Evolutionary conservation across 1,140 invertebrate genomes (phyloP), one percentile per base, ranked within the genome.

Genomic region (Drosophila ercepeae): DNA sequence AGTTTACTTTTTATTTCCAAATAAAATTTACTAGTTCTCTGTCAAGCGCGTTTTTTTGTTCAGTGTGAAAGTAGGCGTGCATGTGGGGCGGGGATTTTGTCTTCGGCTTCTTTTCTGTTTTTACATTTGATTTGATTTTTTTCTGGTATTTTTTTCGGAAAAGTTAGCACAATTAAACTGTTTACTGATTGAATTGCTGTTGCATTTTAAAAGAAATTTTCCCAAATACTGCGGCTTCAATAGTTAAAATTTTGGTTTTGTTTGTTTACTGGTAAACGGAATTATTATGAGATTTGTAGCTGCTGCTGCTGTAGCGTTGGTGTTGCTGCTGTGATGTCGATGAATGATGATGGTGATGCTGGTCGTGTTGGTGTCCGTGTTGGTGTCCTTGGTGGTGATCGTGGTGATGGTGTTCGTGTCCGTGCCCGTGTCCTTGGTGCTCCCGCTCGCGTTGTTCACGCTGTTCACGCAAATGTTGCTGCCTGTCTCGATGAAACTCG

Each of bases 201-300:
- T 67, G 64, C 70, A 73, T 57, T 71, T 75, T 53, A 59, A 86
- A 68, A 78, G 75, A 89, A 32, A 78, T 79, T 52, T 78, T 65
- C 68, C 81, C 86, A 89, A 78, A 71, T 14, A 42, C 69, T 75
- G 57, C 65, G 57, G 58, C 67, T 81, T 48, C 71, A 60, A 54
- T 70, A 65, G 27, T 50, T 57, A 27, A 29, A 72, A 27, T 54
- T 68, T 27, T 54, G 59, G 32, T 48, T 65, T 49, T 64, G 42
- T 45, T 72, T 65, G 7, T 76, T 90, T 89, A 90, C 75, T 90
- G 89, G 89, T 90, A 90, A 90, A 90, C 89, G 89, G 89, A 90
- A 90, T 90, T 90, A 90, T 90, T 82, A 90, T 90, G 81, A 75
- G 63, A 65, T 78, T 90, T 90, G 65, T 84, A 89, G 86, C 78